Conservation (phyloP, 2,113 vertebrate genomes). For the Meleagris gallopavo region DNA sequence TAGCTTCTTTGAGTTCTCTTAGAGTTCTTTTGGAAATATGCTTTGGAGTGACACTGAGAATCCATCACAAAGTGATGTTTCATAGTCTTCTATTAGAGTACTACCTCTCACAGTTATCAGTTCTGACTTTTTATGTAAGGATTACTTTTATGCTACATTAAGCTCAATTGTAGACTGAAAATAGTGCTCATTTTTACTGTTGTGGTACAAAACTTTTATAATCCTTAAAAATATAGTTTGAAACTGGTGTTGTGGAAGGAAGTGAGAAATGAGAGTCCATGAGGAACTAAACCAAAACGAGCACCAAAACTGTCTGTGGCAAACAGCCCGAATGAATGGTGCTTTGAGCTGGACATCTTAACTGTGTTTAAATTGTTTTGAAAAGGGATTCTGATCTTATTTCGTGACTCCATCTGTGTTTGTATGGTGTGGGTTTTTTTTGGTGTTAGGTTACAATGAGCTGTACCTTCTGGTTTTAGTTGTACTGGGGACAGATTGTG, state of each 20-base stretch:
- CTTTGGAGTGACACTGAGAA: background rate
- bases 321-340: background rate
- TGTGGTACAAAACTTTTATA: background rate
- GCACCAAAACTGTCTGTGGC: background rate
- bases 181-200: background rate
- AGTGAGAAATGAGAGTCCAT: background rate
- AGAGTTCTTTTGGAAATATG: background rate
- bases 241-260: background rate
- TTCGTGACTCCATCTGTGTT: background rate
- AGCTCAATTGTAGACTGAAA: background rate
- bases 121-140: rapidly evolving
- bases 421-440: background rate
- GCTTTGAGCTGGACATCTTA: background rate
- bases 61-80: background rate
- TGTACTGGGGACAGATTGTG: background rate
- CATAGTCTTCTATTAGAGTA: background rate
- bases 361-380: background rate
- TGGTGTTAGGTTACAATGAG: background rate
- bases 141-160: background rate
- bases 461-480: background rate
- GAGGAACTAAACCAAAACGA: background rate
- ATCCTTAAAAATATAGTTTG: background rate
- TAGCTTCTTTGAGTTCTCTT: background rate
- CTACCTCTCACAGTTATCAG: background rate
- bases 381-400: background rate